Percentiles rank a stretch among this genome's conserved stretches.
phyloP scores from a whole-genome alignment of 2,888 invertebrate species.

The Spilosoma lubricipeda region DNA sequence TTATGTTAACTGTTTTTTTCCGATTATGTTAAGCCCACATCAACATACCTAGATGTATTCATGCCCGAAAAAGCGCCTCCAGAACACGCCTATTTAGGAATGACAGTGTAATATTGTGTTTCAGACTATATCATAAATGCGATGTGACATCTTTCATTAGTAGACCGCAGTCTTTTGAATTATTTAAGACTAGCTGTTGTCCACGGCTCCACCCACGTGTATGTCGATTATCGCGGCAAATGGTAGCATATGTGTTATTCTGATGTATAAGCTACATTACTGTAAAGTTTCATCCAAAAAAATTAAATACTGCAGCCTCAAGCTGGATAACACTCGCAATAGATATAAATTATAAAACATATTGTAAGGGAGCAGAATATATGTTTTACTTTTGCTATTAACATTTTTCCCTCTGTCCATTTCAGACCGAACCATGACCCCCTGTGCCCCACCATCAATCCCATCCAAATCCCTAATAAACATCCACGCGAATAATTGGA shows the following conservation, averaged over 20 bases:
- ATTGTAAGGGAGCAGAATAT: background rate
- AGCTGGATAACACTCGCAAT: background rate
- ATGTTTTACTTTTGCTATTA: background rate
- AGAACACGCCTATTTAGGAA: background rate
- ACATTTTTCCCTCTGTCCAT: background rate
- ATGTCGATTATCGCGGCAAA: no score
- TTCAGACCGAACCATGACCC: background rate
- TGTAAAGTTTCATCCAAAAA: no score
- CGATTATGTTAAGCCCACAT: background rate
- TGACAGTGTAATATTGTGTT: background rate
- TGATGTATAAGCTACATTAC: no score
- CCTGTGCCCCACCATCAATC: background rate
- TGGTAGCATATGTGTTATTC: no score
- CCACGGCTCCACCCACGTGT: no score
- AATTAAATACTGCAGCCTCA: background rate
- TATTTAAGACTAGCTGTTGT: background rate
- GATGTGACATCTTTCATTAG: background rate
- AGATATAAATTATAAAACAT: background rate
- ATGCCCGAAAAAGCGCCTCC: background rate
- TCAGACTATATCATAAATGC: background rate
- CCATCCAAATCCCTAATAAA: conserved; percentile 8
- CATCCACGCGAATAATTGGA: conserved; percentile 18
- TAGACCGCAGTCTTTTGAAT: background rate
- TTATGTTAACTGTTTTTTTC: no score
- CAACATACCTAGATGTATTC: background rate